Base-by-base conservation (phyloP, 2,113 vertebrate species). In the Peucedramus taeniatus region DNA sequence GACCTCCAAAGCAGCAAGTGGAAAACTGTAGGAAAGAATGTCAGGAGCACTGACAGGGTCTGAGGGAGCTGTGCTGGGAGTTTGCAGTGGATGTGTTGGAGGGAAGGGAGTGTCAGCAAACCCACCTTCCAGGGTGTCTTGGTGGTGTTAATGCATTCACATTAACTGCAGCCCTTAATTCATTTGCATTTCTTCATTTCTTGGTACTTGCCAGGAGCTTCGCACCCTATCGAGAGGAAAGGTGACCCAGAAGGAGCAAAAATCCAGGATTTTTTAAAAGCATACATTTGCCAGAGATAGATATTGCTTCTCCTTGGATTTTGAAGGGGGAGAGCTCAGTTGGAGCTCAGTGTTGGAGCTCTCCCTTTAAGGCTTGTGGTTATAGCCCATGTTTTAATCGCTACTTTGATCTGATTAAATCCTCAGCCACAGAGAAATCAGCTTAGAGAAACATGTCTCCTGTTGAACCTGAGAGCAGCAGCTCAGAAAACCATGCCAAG, bases 331-430 rank as follows among this genome's bases (percentile, higher is more conserved):
- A 83, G 68, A 64, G 70, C 82, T 96, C 64, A 21, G 39, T 44
- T 64, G 82, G 87, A 93, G 83, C 83, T 97, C 80, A 26, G 69
- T 56, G 65, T 33, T 60, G 80, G 87, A 94, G 65, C 93, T 95
- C 22, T 92, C 79, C 91, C 94, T 96, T 95, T 93, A 96, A 96
- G 92, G 94, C 33, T 45, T 89, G 94, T 90, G 92, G 83, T 93
- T 87, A 22, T 65, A 79, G 94, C n/a, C 96, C 94, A 65, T 66
- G 94, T 86, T 96, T 94, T 97, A 93, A 97, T 97, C 84, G 1
- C 89, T 79, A 4, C 88, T 92, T 95, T 97, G 95, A 97, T 96
- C 96, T 96, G 92, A 95, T 95, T 93, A 97, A 97, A 96, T 90
- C 97, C 95, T 97, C 96, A 94, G 94, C 87, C 93, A 82, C 86